Conservation (phyloP, 2,797 vertebrate genomes). For the Sternarchorhynchus goeldii region DNA sequence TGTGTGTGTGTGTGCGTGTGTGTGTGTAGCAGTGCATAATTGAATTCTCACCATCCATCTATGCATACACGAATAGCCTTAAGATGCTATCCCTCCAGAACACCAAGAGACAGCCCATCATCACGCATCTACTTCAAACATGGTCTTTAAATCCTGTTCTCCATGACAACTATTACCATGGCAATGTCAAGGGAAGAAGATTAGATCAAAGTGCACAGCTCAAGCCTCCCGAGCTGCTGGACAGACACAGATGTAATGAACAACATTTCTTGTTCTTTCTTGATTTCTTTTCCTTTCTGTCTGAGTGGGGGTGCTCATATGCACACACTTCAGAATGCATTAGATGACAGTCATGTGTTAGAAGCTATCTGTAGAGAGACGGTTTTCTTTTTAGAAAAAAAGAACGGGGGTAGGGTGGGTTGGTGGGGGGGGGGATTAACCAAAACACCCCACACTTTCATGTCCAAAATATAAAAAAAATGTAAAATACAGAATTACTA, state of each 20-base stretch:
- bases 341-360: too few relatives aligned
- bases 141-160: slow-evolving; percentile 1
- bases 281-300: too few relatives aligned
- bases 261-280: too few relatives aligned
- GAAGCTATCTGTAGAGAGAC: too few relatives aligned
- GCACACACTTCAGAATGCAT: too few relatives aligned
- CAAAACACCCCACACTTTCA: too few relatives aligned
- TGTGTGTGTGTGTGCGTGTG: slow-evolving; percentile 19
- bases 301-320: too few relatives aligned
- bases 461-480: too few relatives aligned
- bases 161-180: slow-evolving; percentile 12
- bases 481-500: too few relatives aligned
- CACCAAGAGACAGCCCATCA: slow-evolving; percentile 3
- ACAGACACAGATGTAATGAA: neutral
- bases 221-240: neutral
- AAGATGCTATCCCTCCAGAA: neutral
- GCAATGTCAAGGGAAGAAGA: slow-evolving; percentile 4
- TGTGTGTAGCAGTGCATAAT: neutral
- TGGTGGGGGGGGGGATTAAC: neutral
- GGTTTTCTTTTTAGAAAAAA: too few relatives aligned
- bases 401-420: neutral
- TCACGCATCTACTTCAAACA: neutral
- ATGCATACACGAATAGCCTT: neutral
- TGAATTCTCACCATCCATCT: slow-evolving; percentile 1
- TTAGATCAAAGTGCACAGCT: slow-evolving; percentile 2